A percentile compares a stretch with the other conserved stretches of the same genome.
Evolutionary conservation across 2,888 invertebrate genomes (phyloP).

Genomic region (Laothoe populi): DNA sequence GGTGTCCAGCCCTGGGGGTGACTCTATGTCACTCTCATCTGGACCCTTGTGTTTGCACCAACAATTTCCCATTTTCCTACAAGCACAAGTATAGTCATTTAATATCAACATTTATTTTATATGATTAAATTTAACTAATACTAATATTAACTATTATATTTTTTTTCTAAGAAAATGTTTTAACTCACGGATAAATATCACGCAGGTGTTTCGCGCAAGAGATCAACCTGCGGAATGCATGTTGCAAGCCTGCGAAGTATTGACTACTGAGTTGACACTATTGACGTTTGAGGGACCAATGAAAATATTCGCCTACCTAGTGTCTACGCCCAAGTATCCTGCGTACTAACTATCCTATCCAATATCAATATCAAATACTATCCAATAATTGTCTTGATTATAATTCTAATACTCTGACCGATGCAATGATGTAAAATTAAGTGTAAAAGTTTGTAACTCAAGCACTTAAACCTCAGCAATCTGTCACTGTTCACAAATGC

Average conservation of each 20-base stretch:
- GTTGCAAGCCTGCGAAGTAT: background rate
- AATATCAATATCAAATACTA: too few relatives aligned
- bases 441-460: background rate
- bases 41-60: slow-evolving; percentile 87
- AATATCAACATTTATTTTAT: too few relatives aligned
- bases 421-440: background rate
- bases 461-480: background rate
- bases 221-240: slow-evolving; percentile 19
- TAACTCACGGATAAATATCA: background rate
- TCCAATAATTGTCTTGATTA: slow-evolving; percentile 6
- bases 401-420: background rate
- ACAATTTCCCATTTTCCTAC: slow-evolving; percentile 89
- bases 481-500: slow-evolving; percentile 7
- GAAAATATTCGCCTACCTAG: background rate
- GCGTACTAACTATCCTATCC: too few relatives aligned
- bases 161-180: background rate
- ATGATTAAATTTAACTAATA: too few relatives aligned
- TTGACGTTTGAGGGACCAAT: slow-evolving; percentile 17
- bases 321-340: slow-evolving; percentile 2
- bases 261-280: background rate
- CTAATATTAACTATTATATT: too few relatives aligned
- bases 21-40: slow-evolving; percentile 78
- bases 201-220: background rate
- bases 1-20: slow-evolving; percentile 28
- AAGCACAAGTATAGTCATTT: background rate